A percentile compares a stretch with the other conserved stretches of the same genome.
Evolutionary conservation across 2,888 invertebrate genomes (phyloP).

Genomic region (Baronia brevicornis): DNA sequence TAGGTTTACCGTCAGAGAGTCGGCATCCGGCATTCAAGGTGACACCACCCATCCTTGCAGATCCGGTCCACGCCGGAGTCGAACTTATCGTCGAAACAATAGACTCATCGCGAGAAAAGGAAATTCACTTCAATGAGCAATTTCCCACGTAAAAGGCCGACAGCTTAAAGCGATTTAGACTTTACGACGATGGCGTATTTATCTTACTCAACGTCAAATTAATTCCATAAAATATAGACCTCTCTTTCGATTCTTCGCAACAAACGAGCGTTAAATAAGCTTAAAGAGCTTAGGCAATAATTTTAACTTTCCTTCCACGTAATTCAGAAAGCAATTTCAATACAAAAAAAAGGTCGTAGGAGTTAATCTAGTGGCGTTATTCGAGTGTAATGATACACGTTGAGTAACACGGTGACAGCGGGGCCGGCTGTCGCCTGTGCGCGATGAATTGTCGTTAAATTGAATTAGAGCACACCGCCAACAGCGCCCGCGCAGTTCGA

Average conservation of each 20-base stretch:
- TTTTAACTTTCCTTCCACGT: conserved; percentile 22
- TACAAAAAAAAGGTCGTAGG: conserved; percentile 21
- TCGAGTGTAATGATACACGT: conserved; percentile 35
- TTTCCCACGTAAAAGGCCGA: conserved; percentile 14
- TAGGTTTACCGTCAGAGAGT: conserved; percentile 57
- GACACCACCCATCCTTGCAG: conserved; percentile 66
- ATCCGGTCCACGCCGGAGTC: conserved; percentile 43
- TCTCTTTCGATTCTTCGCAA: conserved; percentile 31
- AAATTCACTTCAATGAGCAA: conserved; percentile 17
- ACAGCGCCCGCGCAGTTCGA: conserved; percentile 72
- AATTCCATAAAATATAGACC: conserved; percentile 29
- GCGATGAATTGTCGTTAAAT: conserved; percentile 66
- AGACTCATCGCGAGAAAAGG: conserved; percentile 20
- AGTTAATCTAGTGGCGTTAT: conserved; percentile 33
- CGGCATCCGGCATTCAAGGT: conserved; percentile 73
- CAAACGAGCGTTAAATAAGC: conserved; percentile 9
- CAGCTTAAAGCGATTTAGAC: conserved; percentile 17
- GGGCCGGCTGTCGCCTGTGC: conserved; percentile 41
- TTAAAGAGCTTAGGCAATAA: conserved; percentile 26
- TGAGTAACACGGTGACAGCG: conserved; percentile 45
- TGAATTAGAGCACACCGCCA: conserved; percentile 65
- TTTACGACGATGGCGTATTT: conserved; percentile 18
- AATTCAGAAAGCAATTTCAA: conserved; percentile 41
- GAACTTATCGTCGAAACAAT: conserved; percentile 29
- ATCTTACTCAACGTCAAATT: conserved; percentile 20